phyloP scores from a whole-genome alignment of 64 coral and sea anemone species.

The Stylophora pistillata region DNA sequence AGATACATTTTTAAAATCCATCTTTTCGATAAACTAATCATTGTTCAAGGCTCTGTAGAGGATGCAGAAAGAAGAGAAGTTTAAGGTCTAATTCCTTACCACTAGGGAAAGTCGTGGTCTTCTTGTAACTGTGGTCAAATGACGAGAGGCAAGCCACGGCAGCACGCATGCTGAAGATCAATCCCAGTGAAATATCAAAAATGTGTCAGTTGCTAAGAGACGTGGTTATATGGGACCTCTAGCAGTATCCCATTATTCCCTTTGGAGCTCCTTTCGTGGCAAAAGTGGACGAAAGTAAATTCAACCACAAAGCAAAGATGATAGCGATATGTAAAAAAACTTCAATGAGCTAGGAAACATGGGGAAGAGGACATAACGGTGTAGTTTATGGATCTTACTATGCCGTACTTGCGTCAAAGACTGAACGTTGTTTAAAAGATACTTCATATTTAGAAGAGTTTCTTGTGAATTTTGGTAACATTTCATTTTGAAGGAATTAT shows the following conservation, averaged over 20 bases:
- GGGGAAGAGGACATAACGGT: background rate
- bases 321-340: background rate
- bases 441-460: too few relatives aligned
- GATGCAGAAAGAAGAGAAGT: slow-evolving; percentile 30
- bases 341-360: background rate
- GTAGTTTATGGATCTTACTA: background rate
- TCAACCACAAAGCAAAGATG: slow-evolving; percentile 35
- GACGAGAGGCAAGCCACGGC: slow-evolving; percentile 10
- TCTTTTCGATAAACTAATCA: background rate
- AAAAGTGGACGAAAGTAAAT: slow-evolving; percentile 47
- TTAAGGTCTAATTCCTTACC: slow-evolving; percentile 9
- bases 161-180: slow-evolving; percentile 28
- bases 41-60: background rate
- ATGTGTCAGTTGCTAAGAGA: slow-evolving; percentile 17
- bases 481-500: too few relatives aligned
- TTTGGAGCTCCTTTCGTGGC: slow-evolving; percentile 29
- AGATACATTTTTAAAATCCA: background rate
- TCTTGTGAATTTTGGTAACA: too few relatives aligned
- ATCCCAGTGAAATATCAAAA: background rate
- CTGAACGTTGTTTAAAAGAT: background rate
- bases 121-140: slow-evolving; percentile 4
- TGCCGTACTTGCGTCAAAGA: background rate
- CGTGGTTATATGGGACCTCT: slow-evolving; percentile 16
- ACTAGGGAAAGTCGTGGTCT: slow-evolving; percentile 17
- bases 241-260: slow-evolving; percentile 8